phyloP scores from a whole-genome alignment of 1,140 invertebrate species.

The Reticulitermes speratus region DNA sequence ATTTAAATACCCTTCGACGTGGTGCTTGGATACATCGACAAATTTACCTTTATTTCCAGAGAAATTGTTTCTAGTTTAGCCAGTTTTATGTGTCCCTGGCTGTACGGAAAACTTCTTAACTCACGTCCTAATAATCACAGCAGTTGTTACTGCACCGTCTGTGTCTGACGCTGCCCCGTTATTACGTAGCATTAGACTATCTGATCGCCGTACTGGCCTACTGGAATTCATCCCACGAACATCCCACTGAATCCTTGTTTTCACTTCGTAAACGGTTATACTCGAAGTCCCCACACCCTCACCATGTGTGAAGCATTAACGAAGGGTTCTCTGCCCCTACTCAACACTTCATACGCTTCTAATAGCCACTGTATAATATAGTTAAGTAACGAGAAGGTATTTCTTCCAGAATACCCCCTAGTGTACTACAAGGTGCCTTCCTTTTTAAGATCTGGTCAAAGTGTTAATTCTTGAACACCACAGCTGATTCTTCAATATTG shows the following conservation, averaged over 20 bases:
- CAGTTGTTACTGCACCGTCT: neutral
- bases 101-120: neutral
- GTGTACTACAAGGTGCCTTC: neutral
- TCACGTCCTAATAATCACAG: neutral
- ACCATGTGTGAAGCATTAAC: too few species aligned
- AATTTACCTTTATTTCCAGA: too few species aligned
- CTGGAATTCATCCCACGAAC: neutral
- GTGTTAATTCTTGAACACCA: neutral
- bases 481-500: neutral
- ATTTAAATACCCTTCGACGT: too few species aligned
- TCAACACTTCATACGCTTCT: neutral
- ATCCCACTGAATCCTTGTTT: neutral
- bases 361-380: neutral
- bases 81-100: neutral
- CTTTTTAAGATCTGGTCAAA: neutral
- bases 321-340: too few species aligned
- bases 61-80: too few species aligned
- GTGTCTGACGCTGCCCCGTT: neutral
- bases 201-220: neutral
- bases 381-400: neutral
- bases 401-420: neutral
- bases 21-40: too few species aligned
- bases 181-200: constrained; percentile 24
- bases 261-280: neutral
- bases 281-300: too few species aligned